Conservation (phyloP, 1,140 invertebrate species). For the Listronotus bonariensis region DNA sequence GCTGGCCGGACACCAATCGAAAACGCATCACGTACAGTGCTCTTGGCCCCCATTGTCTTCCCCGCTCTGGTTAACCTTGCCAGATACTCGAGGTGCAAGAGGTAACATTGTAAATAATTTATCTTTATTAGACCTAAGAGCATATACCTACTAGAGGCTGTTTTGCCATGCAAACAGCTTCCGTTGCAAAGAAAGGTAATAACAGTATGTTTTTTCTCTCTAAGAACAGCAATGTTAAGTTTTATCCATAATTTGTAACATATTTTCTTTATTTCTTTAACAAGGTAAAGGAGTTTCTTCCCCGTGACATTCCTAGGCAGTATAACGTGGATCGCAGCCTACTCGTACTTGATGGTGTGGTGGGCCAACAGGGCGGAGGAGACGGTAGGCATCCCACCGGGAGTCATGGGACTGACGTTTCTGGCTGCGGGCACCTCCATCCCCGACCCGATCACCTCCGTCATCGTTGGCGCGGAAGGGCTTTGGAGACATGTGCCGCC, state of each 20-base stretch:
- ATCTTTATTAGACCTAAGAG: too few species aligned
- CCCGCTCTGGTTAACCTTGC: slow-evolving; percentile 93
- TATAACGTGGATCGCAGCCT: slow-evolving; percentile 91
- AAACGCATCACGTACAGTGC: slow-evolving; percentile 90
- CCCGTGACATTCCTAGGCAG: slow-evolving; percentile 89
- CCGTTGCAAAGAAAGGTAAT: too few species aligned
- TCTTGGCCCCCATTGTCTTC: slow-evolving; percentile 93
- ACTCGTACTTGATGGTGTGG: slow-evolving; percentile 96
- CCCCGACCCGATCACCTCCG: slow-evolving; percentile 94
- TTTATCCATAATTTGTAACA: too few species aligned
- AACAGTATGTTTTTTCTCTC: too few species aligned
- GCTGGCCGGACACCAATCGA: slow-evolving; percentile 78
- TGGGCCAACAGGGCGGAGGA: slow-evolving; percentile 88
- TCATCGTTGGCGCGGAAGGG: slow-evolving; percentile 96
- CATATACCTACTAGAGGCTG: too few species aligned
- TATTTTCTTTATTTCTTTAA: slow-evolving; percentile 48
- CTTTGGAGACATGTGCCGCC: slow-evolving; percentile 97
- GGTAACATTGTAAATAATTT: too few species aligned
- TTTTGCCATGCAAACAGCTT: too few species aligned
- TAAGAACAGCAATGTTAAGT: too few species aligned
- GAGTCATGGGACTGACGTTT: slow-evolving; percentile 95
- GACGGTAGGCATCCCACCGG: slow-evolving; percentile 83
- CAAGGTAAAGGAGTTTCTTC: slow-evolving; percentile 92
- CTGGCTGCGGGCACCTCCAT: slow-evolving; percentile 95
- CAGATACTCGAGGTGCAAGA: slow-evolving; percentile 88